Conservation (phyloP, 2,113 vertebrate genomes). For the Chionomys nivalis region DNA sequence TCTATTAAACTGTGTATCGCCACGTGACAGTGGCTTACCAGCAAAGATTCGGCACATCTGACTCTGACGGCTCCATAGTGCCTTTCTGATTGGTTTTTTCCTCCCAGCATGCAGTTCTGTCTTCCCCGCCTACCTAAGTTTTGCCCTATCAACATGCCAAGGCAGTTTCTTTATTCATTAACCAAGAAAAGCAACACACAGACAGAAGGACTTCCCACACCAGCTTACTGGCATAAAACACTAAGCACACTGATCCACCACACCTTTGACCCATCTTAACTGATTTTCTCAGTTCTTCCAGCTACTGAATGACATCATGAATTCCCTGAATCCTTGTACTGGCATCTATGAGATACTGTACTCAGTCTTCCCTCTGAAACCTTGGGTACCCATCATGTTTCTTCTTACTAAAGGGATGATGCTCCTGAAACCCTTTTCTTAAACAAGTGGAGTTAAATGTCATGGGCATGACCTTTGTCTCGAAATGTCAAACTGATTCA, state of each 20-base stretch:
- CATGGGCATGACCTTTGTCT: not conserved
- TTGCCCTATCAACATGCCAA: no score
- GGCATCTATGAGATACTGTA: not conserved
- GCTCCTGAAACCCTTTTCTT: constrained; percentile 4
- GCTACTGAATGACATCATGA: not conserved
- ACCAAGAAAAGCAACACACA: no score
- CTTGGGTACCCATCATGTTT: not conserved
- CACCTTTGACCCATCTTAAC: not conserved
- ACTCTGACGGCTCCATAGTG: no score
- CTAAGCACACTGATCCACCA: not conserved
- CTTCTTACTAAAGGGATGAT: not conserved
- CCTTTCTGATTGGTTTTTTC: no score
- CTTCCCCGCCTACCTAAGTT: no score
- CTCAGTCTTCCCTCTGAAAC: not conserved
- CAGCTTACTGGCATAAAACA: constrained; percentile 17
- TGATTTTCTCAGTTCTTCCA: not conserved
- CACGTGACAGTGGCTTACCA: no score
- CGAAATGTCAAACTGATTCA: not conserved
- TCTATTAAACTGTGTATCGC: no score
- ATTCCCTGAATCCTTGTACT: not conserved
- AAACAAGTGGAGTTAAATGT: constrained; percentile 17
- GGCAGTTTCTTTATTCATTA: no score
- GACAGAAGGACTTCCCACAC: no score
- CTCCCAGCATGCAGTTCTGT: no score
- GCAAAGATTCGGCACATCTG: no score